Conservation (phyloP, 2,113 vertebrate genomes). For the Labeo catla region DNA sequence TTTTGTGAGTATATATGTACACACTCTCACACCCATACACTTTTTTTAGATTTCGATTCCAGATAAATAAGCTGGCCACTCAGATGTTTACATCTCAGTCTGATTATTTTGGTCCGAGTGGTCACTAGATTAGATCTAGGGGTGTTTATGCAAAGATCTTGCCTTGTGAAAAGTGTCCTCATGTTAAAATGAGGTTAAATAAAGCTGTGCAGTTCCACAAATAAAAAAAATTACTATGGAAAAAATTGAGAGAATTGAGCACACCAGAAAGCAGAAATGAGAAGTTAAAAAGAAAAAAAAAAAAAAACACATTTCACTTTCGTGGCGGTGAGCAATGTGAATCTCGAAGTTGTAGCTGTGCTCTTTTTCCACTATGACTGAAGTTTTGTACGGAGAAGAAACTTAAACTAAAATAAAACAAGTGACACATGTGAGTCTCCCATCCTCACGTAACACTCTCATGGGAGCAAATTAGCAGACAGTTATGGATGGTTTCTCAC, state of each 20-base stretch:
- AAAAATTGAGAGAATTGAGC: neutral
- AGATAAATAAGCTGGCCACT: neutral
- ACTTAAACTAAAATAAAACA: neutral
- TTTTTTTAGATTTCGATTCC: neutral
- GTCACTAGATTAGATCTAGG: neutral
- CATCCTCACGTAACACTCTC: neutral
- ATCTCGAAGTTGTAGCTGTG: neutral
- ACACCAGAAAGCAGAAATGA: constrained; percentile 12
- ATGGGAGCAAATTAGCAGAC: neutral
- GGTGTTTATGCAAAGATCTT: neutral
- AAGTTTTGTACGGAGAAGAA: neutral
- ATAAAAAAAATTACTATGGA: neutral
- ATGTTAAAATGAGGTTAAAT: neutral
- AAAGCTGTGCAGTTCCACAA: neutral
- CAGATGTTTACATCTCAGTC: neutral
- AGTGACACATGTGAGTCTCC: neutral
- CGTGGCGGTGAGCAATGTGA: neutral
- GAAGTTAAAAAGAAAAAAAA: neutral
- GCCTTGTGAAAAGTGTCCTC: neutral
- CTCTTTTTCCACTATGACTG: neutral
- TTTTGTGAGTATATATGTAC: neutral
- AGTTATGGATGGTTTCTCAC: neutral
- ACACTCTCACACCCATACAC: no score
- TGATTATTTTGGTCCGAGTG: neutral
- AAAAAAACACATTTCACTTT: neutral